These are phyloP conservation scores for Felis chaus DNA, from an alignment of 2,113 vertebrate genomes.

Conservation along the genomic window DNA sequence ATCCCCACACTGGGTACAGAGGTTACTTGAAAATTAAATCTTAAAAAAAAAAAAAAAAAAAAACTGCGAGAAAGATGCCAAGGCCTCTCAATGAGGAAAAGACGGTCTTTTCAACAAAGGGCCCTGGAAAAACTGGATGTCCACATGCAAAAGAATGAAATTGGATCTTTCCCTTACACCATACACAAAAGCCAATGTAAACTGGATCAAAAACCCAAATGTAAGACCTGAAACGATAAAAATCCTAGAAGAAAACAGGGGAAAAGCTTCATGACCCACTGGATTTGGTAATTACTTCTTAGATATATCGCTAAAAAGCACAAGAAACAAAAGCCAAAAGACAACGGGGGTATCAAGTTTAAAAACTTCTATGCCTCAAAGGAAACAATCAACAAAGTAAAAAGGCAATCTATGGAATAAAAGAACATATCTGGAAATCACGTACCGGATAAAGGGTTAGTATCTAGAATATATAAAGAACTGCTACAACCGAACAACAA, in stretches of 20 bases:
- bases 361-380: neutral
- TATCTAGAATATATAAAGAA: neutral
- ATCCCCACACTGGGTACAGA: no score
- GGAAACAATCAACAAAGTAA: neutral
- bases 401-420: neutral
- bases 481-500: neutral
- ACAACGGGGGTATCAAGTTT: neutral
- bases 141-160: neutral
- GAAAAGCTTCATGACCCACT: neutral
- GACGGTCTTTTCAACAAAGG: neutral
- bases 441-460: neutral
- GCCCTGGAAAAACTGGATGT: neutral
- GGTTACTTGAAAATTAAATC: no score
- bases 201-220: neutral
- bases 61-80: neutral
- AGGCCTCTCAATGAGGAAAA: neutral
- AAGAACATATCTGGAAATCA: neutral
- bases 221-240: neutral
- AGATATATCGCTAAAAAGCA: neutral
- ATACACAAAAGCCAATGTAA: neutral
- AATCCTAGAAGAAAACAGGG: neutral
- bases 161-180: neutral
- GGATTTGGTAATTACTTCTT: neutral
- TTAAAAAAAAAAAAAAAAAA: no score
- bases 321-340: neutral